Percentiles rank a stretch among this genome's conserved stretches.
Evolutionary conservation across 2,888 invertebrate species (phyloP).

Genomic region (Chaitophorus viminalis): DNA sequence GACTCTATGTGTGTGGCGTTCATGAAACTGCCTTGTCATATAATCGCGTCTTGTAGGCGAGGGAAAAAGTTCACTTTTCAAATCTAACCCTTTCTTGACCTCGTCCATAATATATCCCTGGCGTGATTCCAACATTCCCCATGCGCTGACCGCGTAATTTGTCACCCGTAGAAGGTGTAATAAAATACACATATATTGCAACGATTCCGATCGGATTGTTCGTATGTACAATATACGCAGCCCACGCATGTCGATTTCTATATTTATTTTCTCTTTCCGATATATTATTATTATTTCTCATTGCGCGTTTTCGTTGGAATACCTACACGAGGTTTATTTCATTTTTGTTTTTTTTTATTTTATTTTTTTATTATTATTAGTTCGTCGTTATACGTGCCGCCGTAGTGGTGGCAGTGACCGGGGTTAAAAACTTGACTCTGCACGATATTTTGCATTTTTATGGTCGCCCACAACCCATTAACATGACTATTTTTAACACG

Average conservation of each 20-base stretch:
- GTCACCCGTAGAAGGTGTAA: not conserved
- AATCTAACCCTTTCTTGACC: constrained; percentile 34
- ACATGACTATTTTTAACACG: constrained; percentile 45
- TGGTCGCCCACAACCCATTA: constrained; percentile 41
- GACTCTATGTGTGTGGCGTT: not conserved
- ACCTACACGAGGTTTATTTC: not conserved
- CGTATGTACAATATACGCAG: no score
- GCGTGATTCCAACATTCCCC: not conserved
- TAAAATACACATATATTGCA: no score
- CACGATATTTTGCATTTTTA: constrained; percentile 48
- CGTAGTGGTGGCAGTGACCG: not conserved
- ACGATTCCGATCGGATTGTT: no score
- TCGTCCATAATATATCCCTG: constrained; percentile 11
- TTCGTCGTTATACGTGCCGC: not conserved
- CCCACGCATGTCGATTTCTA: no score
- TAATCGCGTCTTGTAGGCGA: not conserved
- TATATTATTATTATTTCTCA: not conserved
- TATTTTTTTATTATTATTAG: not conserved
- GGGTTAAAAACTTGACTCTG: not conserved
- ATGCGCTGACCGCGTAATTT: not conserved
- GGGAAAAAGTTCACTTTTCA: not conserved
- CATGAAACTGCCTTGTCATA: not conserved
- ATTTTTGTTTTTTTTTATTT: not conserved
- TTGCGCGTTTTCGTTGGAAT: not conserved
- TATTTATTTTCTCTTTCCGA: no score